Conservation (phyloP, 2,797 vertebrate species). For the Girardinus metallicus region DNA sequence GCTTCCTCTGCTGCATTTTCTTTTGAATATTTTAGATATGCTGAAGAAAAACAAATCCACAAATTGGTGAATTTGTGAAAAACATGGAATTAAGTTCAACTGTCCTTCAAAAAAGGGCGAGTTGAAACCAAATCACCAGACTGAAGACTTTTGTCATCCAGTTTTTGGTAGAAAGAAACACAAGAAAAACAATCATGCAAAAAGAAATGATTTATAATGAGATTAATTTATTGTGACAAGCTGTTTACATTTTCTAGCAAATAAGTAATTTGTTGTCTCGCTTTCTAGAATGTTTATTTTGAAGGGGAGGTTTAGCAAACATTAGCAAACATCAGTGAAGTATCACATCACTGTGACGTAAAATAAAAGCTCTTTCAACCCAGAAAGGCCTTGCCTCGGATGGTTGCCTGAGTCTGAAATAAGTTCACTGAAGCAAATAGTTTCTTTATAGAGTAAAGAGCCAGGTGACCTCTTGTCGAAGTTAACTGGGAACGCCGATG, state of each 20-base stretch:
- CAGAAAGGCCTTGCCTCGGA: neutral
- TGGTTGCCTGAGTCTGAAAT: neutral
- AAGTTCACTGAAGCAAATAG: neutral
- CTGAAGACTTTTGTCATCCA: too few species aligned
- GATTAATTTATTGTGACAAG: too few species aligned
- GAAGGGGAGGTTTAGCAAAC: neutral
- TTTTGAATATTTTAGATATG: too few species aligned
- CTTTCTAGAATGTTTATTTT: neutral
- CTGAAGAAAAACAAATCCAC: neutral
- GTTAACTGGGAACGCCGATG: neutral
- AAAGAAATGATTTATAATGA: too few species aligned
- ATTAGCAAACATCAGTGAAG: neutral
- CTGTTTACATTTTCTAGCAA: neutral
- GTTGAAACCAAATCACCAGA: too few species aligned
- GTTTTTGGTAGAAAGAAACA: too few species aligned
- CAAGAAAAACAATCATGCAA: too few species aligned
- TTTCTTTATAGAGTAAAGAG: neutral
- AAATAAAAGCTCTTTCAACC: slow-evolving; percentile 1
- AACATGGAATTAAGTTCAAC: too few species aligned
- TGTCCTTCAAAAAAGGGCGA: too few species aligned
- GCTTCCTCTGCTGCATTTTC: neutral
- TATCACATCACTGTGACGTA: neutral
- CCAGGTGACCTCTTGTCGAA: neutral
- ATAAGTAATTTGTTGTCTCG: neutral
- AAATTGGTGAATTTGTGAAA: neutral